These are phyloP conservation scores for Fragum whitleyi DNA, from an alignment of 2,888 invertebrate genomes.

Conservation along the genomic window DNA sequence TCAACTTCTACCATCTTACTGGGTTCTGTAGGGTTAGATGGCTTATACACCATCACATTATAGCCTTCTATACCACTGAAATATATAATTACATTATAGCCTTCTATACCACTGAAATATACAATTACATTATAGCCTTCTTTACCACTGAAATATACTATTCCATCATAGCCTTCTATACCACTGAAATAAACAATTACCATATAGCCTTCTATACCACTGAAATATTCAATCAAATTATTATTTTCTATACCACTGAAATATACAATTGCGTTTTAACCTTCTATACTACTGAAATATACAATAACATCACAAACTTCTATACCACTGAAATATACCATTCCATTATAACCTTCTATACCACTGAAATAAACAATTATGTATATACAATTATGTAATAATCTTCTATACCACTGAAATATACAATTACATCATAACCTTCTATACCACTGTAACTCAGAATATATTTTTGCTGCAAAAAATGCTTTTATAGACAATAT, in stretches of 20 bases:
- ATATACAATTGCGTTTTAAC: constrained; percentile 89
- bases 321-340: constrained; percentile 90
- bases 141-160: too few relatives aligned
- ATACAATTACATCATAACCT: too few relatives aligned
- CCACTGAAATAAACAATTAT: constrained; percentile 89
- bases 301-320: too few relatives aligned
- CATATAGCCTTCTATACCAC: constrained; percentile 94
- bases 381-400: too few relatives aligned
- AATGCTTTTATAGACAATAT: too few relatives aligned
- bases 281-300: constrained; percentile 92
- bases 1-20: constrained; percentile 87
- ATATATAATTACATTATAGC: too few relatives aligned
- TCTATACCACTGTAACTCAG: too few relatives aligned
- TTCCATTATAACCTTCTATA: too few relatives aligned
- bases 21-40: constrained; percentile 89
- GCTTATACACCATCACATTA: constrained; percentile 89
- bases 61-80: constrained; percentile 95
- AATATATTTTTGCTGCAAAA: too few relatives aligned
- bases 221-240: constrained; percentile 87
- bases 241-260: constrained; percentile 95
- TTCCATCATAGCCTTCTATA: constrained; percentile 92
- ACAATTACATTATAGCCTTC: constrained; percentile 91
- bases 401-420: constrained; percentile 92
- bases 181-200: constrained; percentile 90
- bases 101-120: constrained; percentile 93